Evolutionary conservation across 2,888 invertebrate species (phyloP).

Genomic region (Epirrita christyi): DNA sequence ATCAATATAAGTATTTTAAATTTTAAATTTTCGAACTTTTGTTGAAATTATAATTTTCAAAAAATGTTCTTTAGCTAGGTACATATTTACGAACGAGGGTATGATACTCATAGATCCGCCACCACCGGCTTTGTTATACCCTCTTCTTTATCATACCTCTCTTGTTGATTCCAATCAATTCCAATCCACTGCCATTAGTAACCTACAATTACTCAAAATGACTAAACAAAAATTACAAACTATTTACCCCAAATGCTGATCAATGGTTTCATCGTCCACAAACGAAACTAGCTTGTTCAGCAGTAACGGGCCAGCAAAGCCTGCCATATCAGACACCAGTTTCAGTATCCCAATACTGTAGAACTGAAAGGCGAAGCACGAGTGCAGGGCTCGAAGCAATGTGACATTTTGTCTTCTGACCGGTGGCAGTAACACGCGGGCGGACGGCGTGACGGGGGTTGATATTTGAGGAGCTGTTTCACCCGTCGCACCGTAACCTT

Average conservation of each 20-base stretch:
- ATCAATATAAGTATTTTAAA: no score
- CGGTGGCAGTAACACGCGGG: constrained; percentile 64
- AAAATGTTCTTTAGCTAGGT: no score
- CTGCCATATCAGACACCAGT: constrained; percentile 91
- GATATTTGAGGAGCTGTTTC: constrained; percentile 62
- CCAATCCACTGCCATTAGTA: no score
- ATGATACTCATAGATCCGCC: no score
- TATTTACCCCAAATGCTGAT: constrained; percentile 86
- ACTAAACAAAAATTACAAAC: not conserved
- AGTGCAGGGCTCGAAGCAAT: constrained; percentile 88
- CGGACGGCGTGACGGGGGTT: constrained; percentile 71
- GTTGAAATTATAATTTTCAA: no score
- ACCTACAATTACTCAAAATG: no score
- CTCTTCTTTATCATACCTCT: no score
- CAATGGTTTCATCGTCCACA: constrained; percentile 89
- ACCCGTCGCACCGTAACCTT: constrained; percentile 72
- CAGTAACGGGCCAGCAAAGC: constrained; percentile 95
- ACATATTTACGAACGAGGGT: no score
- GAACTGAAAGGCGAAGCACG: constrained; percentile 92
- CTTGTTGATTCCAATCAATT: no score
- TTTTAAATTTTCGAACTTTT: no score
- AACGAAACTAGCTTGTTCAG: constrained; percentile 92
- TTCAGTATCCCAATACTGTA: constrained; percentile 93
- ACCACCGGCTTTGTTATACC: no score
- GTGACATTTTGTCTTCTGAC: constrained; percentile 77